Conservation (phyloP, 2,888 invertebrate species). For the Crossocerus cetratus region DNA sequence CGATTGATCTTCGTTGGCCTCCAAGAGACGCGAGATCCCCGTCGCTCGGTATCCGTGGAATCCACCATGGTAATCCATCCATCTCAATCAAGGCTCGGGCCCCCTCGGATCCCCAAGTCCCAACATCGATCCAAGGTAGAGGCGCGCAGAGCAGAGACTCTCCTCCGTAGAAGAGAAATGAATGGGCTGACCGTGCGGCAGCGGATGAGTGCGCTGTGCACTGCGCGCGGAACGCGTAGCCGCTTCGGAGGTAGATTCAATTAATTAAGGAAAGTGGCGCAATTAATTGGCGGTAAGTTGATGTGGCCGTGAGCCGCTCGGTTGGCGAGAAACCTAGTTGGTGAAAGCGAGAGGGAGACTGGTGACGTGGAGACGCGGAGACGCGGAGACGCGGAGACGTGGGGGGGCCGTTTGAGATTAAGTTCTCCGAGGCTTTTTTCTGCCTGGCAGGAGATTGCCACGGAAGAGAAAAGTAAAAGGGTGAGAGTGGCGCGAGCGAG, state of each 20-base stretch:
- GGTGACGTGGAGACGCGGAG: too few relatives aligned
- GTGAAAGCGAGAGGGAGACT: too few relatives aligned
- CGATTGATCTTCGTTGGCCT: background rate
- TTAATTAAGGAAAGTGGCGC: constrained; percentile 72
- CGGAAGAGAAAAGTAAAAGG: constrained; percentile 23
- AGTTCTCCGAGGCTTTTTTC: constrained; percentile 54
- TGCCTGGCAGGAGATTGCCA: constrained; percentile 42
- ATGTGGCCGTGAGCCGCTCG: constrained; percentile 24
- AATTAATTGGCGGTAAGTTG: constrained; percentile 63
- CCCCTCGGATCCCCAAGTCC: too few relatives aligned
- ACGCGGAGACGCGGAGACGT: too few relatives aligned
- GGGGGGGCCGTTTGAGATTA: constrained; percentile 56
- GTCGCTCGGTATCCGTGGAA: constrained; percentile 10
- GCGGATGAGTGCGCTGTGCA: too few relatives aligned
- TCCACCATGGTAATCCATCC: constrained; percentile 8
- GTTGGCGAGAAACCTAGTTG: constrained; percentile 26
- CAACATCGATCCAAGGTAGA: too few relatives aligned
- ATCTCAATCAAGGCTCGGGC: background rate
- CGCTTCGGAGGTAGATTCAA: constrained; percentile 64
- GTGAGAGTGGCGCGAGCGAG: constrained; percentile 24
- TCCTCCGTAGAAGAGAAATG: constrained; percentile 33
- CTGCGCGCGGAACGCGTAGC: constrained; percentile 61
- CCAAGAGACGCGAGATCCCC: background rate
- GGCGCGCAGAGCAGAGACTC: too few relatives aligned
- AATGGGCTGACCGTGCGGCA: constrained; percentile 12